Percentiles rank a stretch among this genome's conserved stretches.
Conservation (phyloP, 2,888 invertebrate species). For the Ormia ochracea region DNA sequence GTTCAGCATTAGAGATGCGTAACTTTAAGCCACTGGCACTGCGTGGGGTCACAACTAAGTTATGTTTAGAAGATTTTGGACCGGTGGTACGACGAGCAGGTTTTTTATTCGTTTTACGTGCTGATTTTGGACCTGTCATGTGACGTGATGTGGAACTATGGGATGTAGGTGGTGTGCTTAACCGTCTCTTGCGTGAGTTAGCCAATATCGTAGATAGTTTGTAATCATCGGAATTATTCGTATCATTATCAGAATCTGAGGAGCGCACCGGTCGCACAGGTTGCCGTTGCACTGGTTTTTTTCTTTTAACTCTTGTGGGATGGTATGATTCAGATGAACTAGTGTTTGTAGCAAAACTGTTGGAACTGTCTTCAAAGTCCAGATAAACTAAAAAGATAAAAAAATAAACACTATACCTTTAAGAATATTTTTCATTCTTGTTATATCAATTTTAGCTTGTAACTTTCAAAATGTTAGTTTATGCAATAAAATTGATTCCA, state of each 20-base stretch:
- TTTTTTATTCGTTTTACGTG: background rate
- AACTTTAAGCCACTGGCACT: conserved; percentile 63
- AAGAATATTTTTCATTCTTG: too few species aligned
- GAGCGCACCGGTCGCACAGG: background rate
- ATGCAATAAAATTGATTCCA: too few species aligned
- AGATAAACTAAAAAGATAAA: conserved; percentile 39
- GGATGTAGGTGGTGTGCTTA: conserved; percentile 54
- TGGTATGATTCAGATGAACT: conserved; percentile 45
- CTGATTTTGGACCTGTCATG: background rate
- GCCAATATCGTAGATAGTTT: conserved; percentile 15
- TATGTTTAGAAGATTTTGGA: conserved; percentile 30
- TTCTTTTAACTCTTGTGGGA: conserved; percentile 10
- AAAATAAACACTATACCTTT: too few species aligned
- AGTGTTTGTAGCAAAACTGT: conserved; percentile 28
- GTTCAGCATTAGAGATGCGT: conserved; percentile 62
- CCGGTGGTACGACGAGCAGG: background rate
- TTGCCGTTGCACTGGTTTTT: conserved; percentile 7
- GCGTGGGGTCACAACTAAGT: conserved; percentile 54
- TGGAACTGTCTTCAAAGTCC: conserved; percentile 53
- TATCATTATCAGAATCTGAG: conserved; percentile 55
- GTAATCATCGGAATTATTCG: conserved; percentile 41
- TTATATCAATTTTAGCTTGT: too few species aligned
- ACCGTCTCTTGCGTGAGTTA: conserved; percentile 35
- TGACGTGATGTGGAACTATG: conserved; percentile 17
- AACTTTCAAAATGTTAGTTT: too few species aligned